Evolutionary conservation across 2,888 invertebrate genomes (phyloP), one percentile per base, ranked within the genome.

Genomic region (Cerceris ruficornis): DNA sequence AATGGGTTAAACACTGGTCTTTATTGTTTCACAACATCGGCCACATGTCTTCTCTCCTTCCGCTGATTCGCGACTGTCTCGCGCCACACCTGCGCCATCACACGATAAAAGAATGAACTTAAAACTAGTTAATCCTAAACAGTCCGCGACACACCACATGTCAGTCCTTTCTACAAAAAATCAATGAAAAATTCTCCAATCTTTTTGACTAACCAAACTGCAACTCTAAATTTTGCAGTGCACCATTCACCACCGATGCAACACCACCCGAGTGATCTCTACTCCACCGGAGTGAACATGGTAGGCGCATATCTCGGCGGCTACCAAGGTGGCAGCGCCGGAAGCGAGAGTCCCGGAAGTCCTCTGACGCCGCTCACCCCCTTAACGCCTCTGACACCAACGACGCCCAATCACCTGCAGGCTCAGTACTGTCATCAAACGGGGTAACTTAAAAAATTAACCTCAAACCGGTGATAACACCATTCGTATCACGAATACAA

Each of bases 311-410:
- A 90, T 69, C 80, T 90, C 69, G 87, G 89, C 2, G 86, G 88
- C 42, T 90, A 90, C 72, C 90, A 90, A 64, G 89, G 87, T 57
- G 89, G 90, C 46, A 90, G 90, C 58, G 90, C 87, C 17, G 90
- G 90, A 43, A 90, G 90, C 71, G 90, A 90, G 67, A 90, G 90
- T 83, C 90, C 90, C 61, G 90, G 89, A 66, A 90, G 90, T 78
- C 90, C 90, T 6, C 79, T 90, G 77, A 90, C 90, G 9, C 90
- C 90, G 13, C 79, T 90, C 68, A 90, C 90, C 17, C 90, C 90
- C 0, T 66, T 90, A 60, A 90, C 90, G 13, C 90, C 90, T 9
- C 77, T 90, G 70, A 90, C 90, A 54, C 90, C 90, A 15, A 90
- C 89, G 17, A 90, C 90, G 15, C 90, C 90, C 46, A 90, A 89